These are phyloP conservation scores for Athene noctua DNA, from an alignment of 2,113 vertebrate genomes.

Conservation along the genomic window DNA sequence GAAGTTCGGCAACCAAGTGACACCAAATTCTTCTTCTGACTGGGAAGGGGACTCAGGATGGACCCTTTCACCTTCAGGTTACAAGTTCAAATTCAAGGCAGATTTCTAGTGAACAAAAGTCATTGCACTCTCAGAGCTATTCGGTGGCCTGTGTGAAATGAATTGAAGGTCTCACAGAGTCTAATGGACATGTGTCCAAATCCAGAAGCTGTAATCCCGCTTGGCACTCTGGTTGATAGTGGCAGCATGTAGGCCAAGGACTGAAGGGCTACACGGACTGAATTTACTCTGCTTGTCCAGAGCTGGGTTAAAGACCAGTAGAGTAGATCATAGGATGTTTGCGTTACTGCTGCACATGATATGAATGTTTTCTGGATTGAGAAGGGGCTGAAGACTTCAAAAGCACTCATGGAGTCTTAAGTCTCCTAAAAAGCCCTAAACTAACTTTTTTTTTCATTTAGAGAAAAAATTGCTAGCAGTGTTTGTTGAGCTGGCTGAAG, in stretches of 20 bases:
- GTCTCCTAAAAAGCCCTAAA: not conserved
- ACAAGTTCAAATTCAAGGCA: not conserved
- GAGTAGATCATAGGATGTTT: not conserved
- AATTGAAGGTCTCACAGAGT: constrained; percentile 10
- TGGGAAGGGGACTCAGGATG: not conserved
- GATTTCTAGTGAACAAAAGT: not conserved
- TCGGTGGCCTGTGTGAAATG: constrained; percentile 16
- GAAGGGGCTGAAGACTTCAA: constrained; percentile 31
- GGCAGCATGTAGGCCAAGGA: not conserved
- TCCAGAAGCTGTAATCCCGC: constrained; percentile 29
- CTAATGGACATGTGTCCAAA: constrained; percentile 13
- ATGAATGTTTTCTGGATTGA: not conserved
- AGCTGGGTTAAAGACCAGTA: not conserved
- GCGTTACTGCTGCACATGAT: not conserved
- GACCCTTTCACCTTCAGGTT: not conserved
- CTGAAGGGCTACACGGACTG: not conserved
- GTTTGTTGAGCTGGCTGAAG: not conserved
- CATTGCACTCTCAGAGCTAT: not conserved
- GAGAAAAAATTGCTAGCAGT: not conserved
- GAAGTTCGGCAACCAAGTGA: not conserved
- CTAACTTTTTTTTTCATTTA: not conserved
- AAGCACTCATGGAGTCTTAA: constrained; percentile 2
- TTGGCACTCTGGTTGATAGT: not conserved
- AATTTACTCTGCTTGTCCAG: not conserved
- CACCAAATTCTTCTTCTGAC: not conserved